Evolutionary conservation across 2,113 vertebrate species (phyloP).

Genomic region (Onychostruthus taczanowskii): DNA sequence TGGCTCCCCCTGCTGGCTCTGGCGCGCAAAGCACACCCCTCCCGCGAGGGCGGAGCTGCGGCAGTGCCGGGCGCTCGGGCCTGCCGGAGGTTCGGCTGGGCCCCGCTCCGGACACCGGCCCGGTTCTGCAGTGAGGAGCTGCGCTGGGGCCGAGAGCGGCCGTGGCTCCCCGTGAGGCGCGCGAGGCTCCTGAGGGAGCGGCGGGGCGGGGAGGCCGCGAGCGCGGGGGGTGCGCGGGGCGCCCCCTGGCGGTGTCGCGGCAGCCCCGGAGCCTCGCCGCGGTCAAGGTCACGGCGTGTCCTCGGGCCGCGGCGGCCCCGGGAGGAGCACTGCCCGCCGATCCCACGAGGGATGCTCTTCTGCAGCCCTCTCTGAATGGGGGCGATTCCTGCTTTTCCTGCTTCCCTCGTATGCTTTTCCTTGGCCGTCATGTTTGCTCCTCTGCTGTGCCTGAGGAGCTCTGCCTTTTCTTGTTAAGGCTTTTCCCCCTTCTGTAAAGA

Average conservation of each 20-base stretch:
- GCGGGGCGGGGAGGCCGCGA: neutral
- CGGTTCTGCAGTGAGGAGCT: neutral
- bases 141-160: neutral
- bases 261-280: accelerated
- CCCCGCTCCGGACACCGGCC: neutral
- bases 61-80: neutral
- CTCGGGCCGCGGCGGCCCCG: accelerated
- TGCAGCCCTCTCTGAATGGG: accelerated
- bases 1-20: neutral
- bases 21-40: neutral
- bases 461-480: accelerated
- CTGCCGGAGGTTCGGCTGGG: no score
- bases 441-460: accelerated
- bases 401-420: accelerated
- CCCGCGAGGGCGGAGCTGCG: neutral
- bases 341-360: accelerated
- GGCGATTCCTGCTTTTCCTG: neutral
- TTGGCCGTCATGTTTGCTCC: accelerated
- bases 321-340: accelerated
- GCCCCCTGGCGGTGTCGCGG: neutral
- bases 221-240: neutral
- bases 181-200: neutral
- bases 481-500: neutral
- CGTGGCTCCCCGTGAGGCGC: neutral
- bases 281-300: neutral